Evolutionary conservation across 2,888 invertebrate genomes (phyloP).

Genomic region (Pyrgus malvae): DNA sequence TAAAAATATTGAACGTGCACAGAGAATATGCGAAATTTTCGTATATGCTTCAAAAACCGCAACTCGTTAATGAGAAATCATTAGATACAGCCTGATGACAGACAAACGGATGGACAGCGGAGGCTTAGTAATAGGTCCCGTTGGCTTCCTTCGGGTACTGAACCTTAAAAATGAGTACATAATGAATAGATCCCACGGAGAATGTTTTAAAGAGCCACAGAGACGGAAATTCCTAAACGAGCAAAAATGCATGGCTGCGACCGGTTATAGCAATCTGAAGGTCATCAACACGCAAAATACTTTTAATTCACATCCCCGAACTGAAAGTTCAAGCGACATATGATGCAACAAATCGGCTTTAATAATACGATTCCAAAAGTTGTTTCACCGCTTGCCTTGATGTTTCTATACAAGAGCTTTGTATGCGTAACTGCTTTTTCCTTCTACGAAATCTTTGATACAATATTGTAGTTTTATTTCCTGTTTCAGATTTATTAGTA

Average conservation of each 20-base stretch:
- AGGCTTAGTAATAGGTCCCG: too few relatives aligned
- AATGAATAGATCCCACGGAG: too few relatives aligned
- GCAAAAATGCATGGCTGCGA: background rate
- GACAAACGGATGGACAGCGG: too few relatives aligned
- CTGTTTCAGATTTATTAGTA: background rate
- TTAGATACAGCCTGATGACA: too few relatives aligned
- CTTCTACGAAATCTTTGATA: background rate
- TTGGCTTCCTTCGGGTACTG: too few relatives aligned
- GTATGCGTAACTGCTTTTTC: conserved; percentile 22
- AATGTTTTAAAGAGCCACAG: too few relatives aligned
- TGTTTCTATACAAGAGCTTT: conserved; percentile 35
- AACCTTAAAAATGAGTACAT: too few relatives aligned
- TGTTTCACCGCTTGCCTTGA: conserved; percentile 41
- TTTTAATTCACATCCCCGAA: conserved; percentile 38
- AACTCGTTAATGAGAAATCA: too few relatives aligned
- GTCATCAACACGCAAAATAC: conserved; percentile 25
- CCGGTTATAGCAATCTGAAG: conserved; percentile 32
- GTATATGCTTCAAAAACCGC: too few relatives aligned
- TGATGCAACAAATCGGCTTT: conserved; percentile 37
- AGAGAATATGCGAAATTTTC: too few relatives aligned
- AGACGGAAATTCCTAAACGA: background rate
- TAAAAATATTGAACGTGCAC: too few relatives aligned
- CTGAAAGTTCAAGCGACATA: conserved; percentile 34
- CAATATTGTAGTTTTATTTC: conserved; percentile 3
- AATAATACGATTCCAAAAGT: conserved; percentile 44